Percentiles rank a stretch among this genome's conserved stretches.
Evolutionary conservation across 2,888 invertebrate genomes (phyloP).

Genomic region (Hydriomena furcata): DNA sequence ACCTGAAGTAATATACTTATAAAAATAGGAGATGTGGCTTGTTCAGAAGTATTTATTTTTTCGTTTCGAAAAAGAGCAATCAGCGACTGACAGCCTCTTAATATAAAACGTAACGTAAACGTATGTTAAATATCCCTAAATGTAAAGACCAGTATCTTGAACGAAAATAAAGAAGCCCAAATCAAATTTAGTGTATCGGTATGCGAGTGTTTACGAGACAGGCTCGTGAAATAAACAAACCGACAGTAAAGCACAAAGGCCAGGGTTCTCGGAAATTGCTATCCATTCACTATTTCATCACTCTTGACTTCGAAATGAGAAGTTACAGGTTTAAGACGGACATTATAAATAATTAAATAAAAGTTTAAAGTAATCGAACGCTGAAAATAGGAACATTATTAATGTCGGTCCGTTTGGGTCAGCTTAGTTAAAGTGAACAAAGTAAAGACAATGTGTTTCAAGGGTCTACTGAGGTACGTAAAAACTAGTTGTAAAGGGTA

Average conservation of each 20-base stretch:
- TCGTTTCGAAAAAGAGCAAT: too few species aligned
- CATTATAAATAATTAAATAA: constrained; percentile 2
- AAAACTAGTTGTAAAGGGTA: constrained; percentile 63
- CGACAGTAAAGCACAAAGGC: constrained; percentile 71
- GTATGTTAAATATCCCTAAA: constrained; percentile 31
- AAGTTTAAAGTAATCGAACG: constrained; percentile 11
- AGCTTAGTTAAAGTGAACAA: constrained; percentile 22
- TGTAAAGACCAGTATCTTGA: constrained; percentile 47
- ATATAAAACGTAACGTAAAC: too few species aligned
- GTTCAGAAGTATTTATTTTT: too few species aligned
- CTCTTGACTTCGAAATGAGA: constrained; percentile 55
- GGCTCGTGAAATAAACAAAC: constrained; percentile 76
- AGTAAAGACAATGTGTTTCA: constrained; percentile 28
- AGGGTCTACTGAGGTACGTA: constrained; percentile 45
- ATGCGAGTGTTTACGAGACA: constrained; percentile 76
- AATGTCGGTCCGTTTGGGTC: neutral
- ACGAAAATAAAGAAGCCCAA: constrained; percentile 68
- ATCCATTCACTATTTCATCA: constrained; percentile 65
- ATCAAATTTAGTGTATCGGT: constrained; percentile 74
- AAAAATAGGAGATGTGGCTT: too few species aligned
- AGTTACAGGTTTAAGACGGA: constrained; percentile 32
- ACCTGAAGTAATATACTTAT: too few species aligned
- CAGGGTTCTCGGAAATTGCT: constrained; percentile 64
- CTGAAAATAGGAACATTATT: constrained; percentile 10
- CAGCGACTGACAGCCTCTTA: too few species aligned